Evolutionary conservation across 2,888 invertebrate genomes (phyloP), one percentile per base, ranked within the genome.

Genomic region (Chymomyza amoena): DNA sequence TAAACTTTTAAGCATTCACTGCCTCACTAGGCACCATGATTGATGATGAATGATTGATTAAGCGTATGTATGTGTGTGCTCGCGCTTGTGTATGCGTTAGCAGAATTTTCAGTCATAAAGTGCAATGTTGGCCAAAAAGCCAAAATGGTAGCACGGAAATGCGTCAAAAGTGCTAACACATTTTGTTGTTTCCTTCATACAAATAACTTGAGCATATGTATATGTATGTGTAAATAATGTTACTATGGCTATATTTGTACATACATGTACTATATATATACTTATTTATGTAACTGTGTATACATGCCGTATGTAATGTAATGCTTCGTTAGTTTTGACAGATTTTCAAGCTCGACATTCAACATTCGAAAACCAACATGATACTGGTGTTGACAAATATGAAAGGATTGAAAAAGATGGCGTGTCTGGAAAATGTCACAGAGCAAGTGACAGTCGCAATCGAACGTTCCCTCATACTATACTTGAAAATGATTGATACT

Each of bases 11-110:
- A 45, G 39, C 39, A 45, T 45, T 45, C 39, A 45, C 39, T 45
- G 32, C 20, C 15, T 20, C 15, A 9, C 62, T 57, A 59, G 60
- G 63, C 51, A 15, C 57, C 64, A 72, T 84, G 87, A 86, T 86
- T 84, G 85, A 84, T 87, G 82, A 76, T 81, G 78, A 82, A 81
- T 87, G 87, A 84, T 84, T 84, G 87, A 87, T 84, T 82, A 72
- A 62, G 70, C 56, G 45, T 66, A 66, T 64, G 66, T 67, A 61
- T 61, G 57, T 74, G 62, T 54, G 52, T 20, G 61, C 9, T 1
- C 1, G 13, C 13, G 39, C 13, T 13, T 59, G 28, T 59, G 64
- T 18, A n/a, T 70, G 61, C 18, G 16, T 56, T 20, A 45, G 13
- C 13, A 10, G 39, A 13, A 45, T 45, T 45, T 45, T 10, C 13